phyloP scores from a whole-genome alignment of 2,797 vertebrate genomes.

The Oreochromis mossambicus region DNA sequence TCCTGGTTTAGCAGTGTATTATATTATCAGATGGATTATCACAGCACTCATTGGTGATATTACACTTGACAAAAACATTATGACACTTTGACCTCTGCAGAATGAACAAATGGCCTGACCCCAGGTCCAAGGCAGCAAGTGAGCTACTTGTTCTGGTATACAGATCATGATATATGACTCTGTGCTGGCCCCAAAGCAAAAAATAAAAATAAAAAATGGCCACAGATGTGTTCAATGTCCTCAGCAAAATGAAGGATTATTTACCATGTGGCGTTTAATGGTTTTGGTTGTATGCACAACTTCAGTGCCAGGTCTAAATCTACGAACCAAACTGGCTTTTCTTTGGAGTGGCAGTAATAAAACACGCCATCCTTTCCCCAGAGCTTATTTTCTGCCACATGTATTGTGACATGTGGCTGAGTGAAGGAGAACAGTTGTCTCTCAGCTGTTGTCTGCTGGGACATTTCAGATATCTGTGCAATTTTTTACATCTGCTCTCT shows the following conservation, averaged over 20 bases:
- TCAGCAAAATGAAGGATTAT: background rate
- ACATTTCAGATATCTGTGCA: background rate
- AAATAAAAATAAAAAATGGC: background rate
- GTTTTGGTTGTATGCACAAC: background rate
- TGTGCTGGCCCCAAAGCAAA: background rate
- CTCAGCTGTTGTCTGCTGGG: slow-evolving; percentile 43
- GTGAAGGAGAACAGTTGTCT: slow-evolving; percentile 12
- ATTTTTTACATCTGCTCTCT: background rate
- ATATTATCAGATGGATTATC: background rate
- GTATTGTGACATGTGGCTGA: background rate
- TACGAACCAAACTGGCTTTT: background rate
- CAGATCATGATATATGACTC: slow-evolving; percentile 3
- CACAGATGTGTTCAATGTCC: background rate
- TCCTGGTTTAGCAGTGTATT: background rate
- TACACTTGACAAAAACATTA: background rate
- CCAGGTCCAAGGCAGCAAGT: background rate
- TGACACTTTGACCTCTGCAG: slow-evolving; percentile 24
- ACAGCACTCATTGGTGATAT: background rate
- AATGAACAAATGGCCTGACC: slow-evolving; percentile 16
- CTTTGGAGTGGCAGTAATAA: background rate
- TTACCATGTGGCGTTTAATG: background rate
- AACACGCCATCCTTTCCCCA: background rate
- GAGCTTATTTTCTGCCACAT: background rate
- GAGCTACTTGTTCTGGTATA: background rate
- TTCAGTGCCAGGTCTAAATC: background rate